Conservation (phyloP, 2,888 invertebrate species). For the Epirrhoe tristata region DNA sequence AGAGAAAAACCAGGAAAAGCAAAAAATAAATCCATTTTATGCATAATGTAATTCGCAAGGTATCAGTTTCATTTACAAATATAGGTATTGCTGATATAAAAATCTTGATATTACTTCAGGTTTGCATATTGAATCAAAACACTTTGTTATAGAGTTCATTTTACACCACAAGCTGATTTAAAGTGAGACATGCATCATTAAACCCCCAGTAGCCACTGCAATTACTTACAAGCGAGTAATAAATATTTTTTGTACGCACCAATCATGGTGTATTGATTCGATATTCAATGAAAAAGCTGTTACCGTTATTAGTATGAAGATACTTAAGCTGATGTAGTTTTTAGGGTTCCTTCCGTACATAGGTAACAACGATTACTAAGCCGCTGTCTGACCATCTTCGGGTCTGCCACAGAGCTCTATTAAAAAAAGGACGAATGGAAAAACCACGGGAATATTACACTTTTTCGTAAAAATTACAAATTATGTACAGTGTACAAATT, state of each 20-base stretch:
- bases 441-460: too few relatives aligned
- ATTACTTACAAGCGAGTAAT: constrained; percentile 43
- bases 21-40: too few relatives aligned
- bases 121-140: not conserved
- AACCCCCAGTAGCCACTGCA: constrained; percentile 37
- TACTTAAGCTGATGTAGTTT: not conserved
- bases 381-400: too few relatives aligned
- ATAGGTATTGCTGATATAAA: not conserved
- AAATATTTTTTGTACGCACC: constrained; percentile 42
- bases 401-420: too few relatives aligned
- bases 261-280: constrained; percentile 43
- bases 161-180: not conserved
- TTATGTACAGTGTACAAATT: too few relatives aligned
- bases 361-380: not conserved
- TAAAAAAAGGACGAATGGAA: too few relatives aligned
- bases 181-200: constrained; percentile 14
- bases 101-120: not conserved
- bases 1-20: too few relatives aligned
- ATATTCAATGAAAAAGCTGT: constrained; percentile 41
- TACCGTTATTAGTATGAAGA: constrained; percentile 38
- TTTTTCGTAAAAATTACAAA: too few relatives aligned
- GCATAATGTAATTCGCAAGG: too few relatives aligned
- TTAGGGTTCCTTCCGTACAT: not conserved
- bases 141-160: constrained; percentile 1
- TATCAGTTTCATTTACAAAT: not conserved